Base-by-base conservation (phyloP, 2,113 vertebrate genomes). In the Etia nguti region DNA sequence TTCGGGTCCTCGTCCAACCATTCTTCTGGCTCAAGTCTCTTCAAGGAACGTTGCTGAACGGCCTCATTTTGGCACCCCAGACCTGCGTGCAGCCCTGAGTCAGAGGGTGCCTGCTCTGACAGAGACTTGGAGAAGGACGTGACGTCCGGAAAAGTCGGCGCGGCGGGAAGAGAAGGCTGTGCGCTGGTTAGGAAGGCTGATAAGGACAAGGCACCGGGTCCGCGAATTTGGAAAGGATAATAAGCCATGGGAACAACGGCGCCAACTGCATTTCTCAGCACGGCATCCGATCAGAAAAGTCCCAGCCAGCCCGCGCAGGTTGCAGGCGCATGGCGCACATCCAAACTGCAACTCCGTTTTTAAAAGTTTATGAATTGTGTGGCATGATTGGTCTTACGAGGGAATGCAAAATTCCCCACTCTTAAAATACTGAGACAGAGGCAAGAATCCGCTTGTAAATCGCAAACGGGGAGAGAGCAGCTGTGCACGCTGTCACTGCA, bases 191-290 rank as follows among this genome's bases (percentile, higher is more conserved):
- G 92, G 94, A 98, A 97, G 77, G 97, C 97, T 83, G 98, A 97
- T 94, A 98, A 96, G 85, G 97, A 96, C 94, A 98, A 97, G 81
- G 98, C 97, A 87, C 96, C 97, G 65, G 97, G 95, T 92, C 97
- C 95, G 79, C 97, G 97, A 93, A 96, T 95, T 95, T 97, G 97
- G 95, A 98, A 98, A 85, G 98, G 97, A 94, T 98, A 97, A 95
- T 98, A 98, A 96, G 98, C 97, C 98, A 99, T 99, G 93, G 96
- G 96, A 96, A 96, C 95, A 95, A 96, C 96, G 92, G 97, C 92
- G 94, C 97, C 96, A 92, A 96, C 96, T 95, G 97, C 97, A 96
- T 98, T 97, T 98, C 97, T 98, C 98, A 99, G 98, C 97, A 92
- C 97, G 96, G 96, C 97, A 97, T 97, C 96, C 95, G 95, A 94